Base-by-base conservation (phyloP, 2,888 invertebrate species). In the Hoplodrina blanda region DNA sequence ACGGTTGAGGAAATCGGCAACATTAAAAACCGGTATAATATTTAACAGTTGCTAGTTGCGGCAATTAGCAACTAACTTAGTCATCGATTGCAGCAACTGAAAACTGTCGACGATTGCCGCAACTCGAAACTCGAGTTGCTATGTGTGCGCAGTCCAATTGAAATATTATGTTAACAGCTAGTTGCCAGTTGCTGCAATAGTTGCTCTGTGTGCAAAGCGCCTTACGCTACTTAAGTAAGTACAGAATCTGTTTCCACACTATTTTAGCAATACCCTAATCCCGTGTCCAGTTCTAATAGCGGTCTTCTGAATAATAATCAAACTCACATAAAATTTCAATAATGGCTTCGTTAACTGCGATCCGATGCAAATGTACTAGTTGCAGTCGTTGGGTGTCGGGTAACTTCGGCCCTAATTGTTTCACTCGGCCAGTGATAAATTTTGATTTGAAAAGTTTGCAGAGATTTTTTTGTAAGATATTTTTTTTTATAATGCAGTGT, bases 311-410 rank as follows among this genome's bases (percentile, higher is more conserved):
- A 95, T 95, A 95, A 95, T 95, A 95, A 95, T 95, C 92, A 94
- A 94, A 95, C 92, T 93, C 93, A 91, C 94, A 94, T 95, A 95
- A 95, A 96, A 96, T 96, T 95, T 95, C 95, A 96, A 96, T 95
- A 95, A 95, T 91, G 92, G 90, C 91, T 63, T 65, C 83, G 89
- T 85, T 94, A 96, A 95, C 94, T 91, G 94, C 93, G 74, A 88
- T 85, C 69, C 73, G 84, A 96, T 96, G 95, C 94, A 95, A 96
- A 96, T 96, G 78, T 69, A 73, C 86, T 76, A 77, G 74, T 67
- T 73, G 63, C 65, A 73, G 63, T 72, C 69, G 46, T 62, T 68
- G 62, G 53, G 64, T 67, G 71, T 70, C 44, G 63, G 71, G 73
- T 80, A 81, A 79, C 77, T 84, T 79, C 41, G 20, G 78, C 89